Evolutionary conservation across 37 sponge, comb jelly and placozoan species (phyloP).

Genomic region (Axinella damicornis): DNA sequence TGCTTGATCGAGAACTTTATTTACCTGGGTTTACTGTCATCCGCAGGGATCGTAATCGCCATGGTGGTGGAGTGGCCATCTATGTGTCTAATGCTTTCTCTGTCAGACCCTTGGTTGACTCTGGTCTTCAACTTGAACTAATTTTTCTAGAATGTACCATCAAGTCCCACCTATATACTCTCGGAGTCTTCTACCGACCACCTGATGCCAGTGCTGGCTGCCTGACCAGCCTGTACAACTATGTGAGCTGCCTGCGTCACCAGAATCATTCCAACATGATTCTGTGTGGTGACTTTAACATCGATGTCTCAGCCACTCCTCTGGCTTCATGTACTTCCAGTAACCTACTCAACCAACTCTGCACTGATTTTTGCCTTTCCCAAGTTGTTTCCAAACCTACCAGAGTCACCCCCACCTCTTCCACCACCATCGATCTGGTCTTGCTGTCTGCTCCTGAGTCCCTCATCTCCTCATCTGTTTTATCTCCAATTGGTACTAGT

Average conservation of each 20-base stretch:
- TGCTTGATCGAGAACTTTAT: not conserved
- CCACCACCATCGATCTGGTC: slow-evolving; percentile 12
- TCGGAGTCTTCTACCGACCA: not conserved
- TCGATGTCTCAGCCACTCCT: not conserved
- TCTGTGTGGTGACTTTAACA: slow-evolving; percentile 11
- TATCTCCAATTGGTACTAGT: slow-evolving; percentile 3
- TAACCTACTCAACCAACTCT: not conserved
- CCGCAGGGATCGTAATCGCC: slow-evolving; percentile 2
- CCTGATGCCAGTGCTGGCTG: not conserved
- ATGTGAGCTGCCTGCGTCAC: not conserved
- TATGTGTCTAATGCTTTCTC: not conserved
- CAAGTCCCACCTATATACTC: not conserved
- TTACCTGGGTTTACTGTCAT: not conserved
- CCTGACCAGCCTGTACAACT: not conserved
- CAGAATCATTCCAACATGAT: not conserved
- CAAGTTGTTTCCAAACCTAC: not conserved
- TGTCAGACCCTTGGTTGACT: not conserved
- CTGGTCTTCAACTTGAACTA: not conserved
- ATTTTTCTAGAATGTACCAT: not conserved
- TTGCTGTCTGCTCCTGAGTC: not conserved
- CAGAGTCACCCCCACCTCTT: not conserved
- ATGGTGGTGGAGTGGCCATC: not conserved
- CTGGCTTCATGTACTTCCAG: not conserved
- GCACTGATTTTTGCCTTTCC: not conserved
- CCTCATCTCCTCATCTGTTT: not conserved